Conservation (phyloP, 2,113 vertebrate species). For the Nothoprocta pentlandii region DNA sequence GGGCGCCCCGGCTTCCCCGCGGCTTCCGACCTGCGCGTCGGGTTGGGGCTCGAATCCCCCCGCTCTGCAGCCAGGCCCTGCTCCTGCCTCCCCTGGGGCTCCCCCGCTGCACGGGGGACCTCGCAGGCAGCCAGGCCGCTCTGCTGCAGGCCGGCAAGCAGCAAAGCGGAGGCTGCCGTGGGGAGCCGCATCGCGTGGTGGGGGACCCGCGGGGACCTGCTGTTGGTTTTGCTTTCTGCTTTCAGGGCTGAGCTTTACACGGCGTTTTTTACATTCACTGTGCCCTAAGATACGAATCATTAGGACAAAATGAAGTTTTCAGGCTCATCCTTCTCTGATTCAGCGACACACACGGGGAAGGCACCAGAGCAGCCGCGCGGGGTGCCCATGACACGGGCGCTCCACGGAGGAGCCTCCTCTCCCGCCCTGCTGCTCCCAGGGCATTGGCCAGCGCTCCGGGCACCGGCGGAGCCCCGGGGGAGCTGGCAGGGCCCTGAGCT, state of each 20-base stretch:
- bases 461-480: not conserved
- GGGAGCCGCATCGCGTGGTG: too few relatives aligned
- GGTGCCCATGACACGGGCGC: too few relatives aligned
- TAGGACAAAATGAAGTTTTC: not conserved
- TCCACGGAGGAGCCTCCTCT: too few relatives aligned
- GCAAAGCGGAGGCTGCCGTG: not conserved
- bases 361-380: too few relatives aligned
- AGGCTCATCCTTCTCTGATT: fast-evolving
- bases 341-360: too few relatives aligned
- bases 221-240: not conserved
- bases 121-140: too few relatives aligned
- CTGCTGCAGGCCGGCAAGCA: not conserved
- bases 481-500: not conserved
- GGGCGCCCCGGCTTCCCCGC: fast-evolving
- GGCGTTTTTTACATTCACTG: not conserved
- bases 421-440: too few relatives aligned
- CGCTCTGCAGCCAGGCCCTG: not conserved
- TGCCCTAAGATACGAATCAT: not conserved
- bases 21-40: not conserved
- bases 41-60: not conserved
- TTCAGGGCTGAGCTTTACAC: not conserved
- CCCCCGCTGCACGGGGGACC: not conserved
- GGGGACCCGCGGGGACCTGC: too few relatives aligned
- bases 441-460: too few relatives aligned
- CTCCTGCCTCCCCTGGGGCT: not conserved